These are phyloP conservation scores for Chamaea fasciata DNA, from an alignment of 2,113 vertebrate genomes.

Conservation along the genomic window DNA sequence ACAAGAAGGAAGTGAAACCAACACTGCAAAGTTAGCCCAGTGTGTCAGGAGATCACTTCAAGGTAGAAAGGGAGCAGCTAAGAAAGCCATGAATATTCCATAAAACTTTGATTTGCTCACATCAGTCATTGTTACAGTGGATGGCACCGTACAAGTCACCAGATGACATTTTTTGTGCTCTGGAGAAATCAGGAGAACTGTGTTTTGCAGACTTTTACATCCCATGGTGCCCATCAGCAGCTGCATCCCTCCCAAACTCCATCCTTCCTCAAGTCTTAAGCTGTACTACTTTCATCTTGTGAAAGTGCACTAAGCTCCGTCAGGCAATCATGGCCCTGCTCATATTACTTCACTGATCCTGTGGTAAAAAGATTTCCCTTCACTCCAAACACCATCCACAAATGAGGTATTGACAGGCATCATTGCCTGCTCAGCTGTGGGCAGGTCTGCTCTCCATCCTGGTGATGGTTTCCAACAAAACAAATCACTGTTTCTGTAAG, in stretches of 20 bases:
- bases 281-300: neutral
- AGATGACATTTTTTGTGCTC: neutral
- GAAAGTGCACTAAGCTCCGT: neutral
- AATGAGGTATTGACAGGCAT: neutral
- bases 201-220: neutral
- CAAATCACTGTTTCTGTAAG: neutral
- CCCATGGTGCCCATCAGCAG: accelerated
- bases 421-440: accelerated
- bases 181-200: neutral
- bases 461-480: neutral
- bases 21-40: neutral
- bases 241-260: neutral
- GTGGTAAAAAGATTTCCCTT: neutral
- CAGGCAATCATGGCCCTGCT: neutral
- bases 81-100: neutral
- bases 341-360: neutral
- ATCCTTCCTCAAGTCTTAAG: neutral
- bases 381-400: neutral
- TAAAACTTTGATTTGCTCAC: neutral
- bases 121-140: neutral
- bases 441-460: accelerated
- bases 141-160: neutral
- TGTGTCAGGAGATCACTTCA: neutral
- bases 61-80: neutral
- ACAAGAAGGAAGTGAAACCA: neutral